phyloP scores from a whole-genome alignment of 2,797 vertebrate genomes.

The Loriculus beryllinus region DNA sequence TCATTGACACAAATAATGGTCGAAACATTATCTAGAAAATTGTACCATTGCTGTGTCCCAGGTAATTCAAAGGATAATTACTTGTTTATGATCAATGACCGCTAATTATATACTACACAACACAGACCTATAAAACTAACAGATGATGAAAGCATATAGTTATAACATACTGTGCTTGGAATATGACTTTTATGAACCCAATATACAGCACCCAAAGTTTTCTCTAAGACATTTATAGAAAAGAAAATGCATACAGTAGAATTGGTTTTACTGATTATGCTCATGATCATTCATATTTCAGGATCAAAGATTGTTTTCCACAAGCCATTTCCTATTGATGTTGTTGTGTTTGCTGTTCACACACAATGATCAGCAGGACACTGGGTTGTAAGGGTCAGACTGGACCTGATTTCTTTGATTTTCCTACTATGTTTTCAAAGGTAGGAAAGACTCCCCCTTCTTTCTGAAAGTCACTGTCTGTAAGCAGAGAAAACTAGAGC shows the following conservation, averaged over 20 bases:
- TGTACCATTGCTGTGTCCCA: neutral
- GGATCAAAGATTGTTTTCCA: constrained; percentile 68
- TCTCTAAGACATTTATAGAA: neutral
- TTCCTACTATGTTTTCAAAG: constrained; percentile 52
- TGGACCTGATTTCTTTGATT: constrained; percentile 64
- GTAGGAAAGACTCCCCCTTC: constrained; percentile 31
- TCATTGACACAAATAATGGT: constrained; percentile 27
- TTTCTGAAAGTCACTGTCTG: constrained; percentile 36
- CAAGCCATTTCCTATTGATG: constrained; percentile 63
- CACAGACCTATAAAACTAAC: constrained; percentile 35
- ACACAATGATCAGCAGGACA: constrained; percentile 29
- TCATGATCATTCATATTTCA: constrained; percentile 70
- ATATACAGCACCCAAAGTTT: constrained; percentile 4
- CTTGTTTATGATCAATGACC: constrained; percentile 51
- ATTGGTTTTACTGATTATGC: constrained; percentile 63
- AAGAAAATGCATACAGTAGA: neutral
- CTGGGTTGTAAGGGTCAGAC: constrained; percentile 21
- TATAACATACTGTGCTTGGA: neutral
- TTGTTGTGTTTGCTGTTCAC: constrained; percentile 52
- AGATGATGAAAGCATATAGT: constrained; percentile 11
- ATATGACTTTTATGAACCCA: constrained; percentile 31
- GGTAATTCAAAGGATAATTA: constrained; percentile 55
- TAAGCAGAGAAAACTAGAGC: constrained; percentile 44
- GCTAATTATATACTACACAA: constrained; percentile 7
- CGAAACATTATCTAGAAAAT: constrained; percentile 35